Evolutionary conservation across 2,888 invertebrate genomes (phyloP).

Genomic region (Eupithecia tripunctaria): DNA sequence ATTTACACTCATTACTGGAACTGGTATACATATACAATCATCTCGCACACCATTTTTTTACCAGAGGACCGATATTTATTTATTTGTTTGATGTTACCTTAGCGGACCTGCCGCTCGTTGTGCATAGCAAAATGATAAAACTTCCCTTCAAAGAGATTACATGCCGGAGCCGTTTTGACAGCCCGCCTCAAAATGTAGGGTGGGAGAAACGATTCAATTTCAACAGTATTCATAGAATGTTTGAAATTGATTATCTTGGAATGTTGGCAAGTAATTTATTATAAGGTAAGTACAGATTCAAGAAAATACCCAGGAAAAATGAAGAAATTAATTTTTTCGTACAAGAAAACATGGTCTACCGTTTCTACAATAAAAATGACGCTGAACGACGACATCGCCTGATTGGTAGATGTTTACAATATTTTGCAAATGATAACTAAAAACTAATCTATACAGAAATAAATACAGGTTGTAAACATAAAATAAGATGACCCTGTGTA

Average conservation of each 20-base stretch:
- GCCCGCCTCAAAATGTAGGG: conserved; percentile 43
- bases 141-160: conserved; percentile 61
- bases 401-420: too few species aligned
- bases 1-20: too few species aligned
- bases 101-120: conserved; percentile 18
- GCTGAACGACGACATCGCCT: too few species aligned
- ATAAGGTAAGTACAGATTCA: not conserved
- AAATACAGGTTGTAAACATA: too few species aligned
- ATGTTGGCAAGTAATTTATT: conserved; percentile 6
- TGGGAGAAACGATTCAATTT: conserved; percentile 42
- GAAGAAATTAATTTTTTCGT: not conserved
- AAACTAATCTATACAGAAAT: too few species aligned
- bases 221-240: conserved; percentile 40
- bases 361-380: too few species aligned
- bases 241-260: conserved; percentile 38
- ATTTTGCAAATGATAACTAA: too few species aligned
- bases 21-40: too few species aligned
- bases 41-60: too few species aligned
- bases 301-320: too few species aligned
- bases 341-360: not conserved
- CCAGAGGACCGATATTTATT: not conserved
- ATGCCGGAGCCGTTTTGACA: conserved; percentile 45
- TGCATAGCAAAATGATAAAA: conserved; percentile 32
- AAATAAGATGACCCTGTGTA: too few species aligned
- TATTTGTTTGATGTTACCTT: not conserved